Evolutionary conservation across 2,797 vertebrate genomes (phyloP), one percentile per base, ranked within the genome.

Genomic region (Gobionotothen gibberifrons): DNA sequence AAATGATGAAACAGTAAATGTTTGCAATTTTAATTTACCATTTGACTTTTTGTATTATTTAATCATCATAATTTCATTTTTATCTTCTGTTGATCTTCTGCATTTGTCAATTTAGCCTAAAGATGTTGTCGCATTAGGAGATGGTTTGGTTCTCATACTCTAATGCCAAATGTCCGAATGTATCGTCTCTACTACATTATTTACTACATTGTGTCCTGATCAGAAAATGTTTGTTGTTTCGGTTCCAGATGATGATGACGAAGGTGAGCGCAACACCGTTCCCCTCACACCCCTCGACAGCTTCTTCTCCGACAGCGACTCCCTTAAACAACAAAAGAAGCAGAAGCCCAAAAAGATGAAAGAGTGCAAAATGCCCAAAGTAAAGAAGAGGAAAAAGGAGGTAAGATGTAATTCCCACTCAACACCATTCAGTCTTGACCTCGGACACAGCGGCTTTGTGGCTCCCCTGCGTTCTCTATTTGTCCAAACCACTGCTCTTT

Each of bases 371-470:
- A 86, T 93, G 75, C 92, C 94, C 77, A 98, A 98, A 92, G 94
- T 96, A 63, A 98, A 97, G 90, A 95, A 96, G 89, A 96, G 95
- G 92, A 98, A 97, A 93, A 98, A 97, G 89, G 97, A 99, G 97
- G 98, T 99, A 88, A 89, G 82, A 48, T 74, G 71, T 56, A 63
- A 69, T 82, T 83, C 67, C 40, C 64, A 46, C 62, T 66, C 60
- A 15, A 3, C 55, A 16, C 62, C 69, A 47, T 78, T 9, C 79
- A 60, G 78, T 72, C 77, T 3, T 55, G 69, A 84, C 83, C 81
- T 76, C 67, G 11, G 73, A 82, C 69, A 51, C 70, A 32, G 48
- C 67, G 70, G 83, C 72, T 82, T 81, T 78, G 79, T 79, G 84
- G 81, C 83, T 72, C 61, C 42, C 42, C 78, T 5, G 32, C 44